Conservation (phyloP, 2,113 vertebrate species). For the Pteronura brasiliensis region DNA sequence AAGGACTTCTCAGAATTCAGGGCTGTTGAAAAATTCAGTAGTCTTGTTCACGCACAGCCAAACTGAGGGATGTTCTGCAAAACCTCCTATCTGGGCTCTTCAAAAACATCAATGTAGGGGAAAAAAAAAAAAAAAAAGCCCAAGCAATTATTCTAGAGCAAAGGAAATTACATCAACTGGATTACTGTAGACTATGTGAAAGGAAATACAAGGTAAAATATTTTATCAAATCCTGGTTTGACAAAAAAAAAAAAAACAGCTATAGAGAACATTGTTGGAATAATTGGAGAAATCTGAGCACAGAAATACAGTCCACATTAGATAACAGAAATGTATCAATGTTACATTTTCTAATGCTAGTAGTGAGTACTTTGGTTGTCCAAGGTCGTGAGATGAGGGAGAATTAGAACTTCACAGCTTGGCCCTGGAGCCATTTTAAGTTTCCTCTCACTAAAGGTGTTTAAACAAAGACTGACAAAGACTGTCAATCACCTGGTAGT, state of each 20-base stretch:
- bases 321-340: neutral
- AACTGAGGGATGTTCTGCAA: neutral
- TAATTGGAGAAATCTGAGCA: neutral
- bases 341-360: neutral
- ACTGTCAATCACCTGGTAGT: neutral
- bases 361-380: neutral
- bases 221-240: neutral
- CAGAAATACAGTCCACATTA: neutral
- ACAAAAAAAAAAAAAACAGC: neutral
- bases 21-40: constrained; percentile 19
- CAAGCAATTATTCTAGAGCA: neutral
- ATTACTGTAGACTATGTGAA: neutral
- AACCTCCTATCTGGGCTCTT: neutral
- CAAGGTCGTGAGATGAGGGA: neutral
- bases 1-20: neutral
- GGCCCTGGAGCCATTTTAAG: neutral
- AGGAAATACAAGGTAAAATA: neutral
- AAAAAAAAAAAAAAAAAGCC: neutral
- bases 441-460: neutral
- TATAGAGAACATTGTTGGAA: neutral
- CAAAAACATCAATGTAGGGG: neutral
- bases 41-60: neutral
- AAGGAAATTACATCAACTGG: neutral
- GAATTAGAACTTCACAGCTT: neutral
- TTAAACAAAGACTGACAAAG: neutral